These are phyloP conservation scores for Limenitis camilla DNA, from an alignment of 2,888 invertebrate species.

Conservation along the genomic window DNA sequence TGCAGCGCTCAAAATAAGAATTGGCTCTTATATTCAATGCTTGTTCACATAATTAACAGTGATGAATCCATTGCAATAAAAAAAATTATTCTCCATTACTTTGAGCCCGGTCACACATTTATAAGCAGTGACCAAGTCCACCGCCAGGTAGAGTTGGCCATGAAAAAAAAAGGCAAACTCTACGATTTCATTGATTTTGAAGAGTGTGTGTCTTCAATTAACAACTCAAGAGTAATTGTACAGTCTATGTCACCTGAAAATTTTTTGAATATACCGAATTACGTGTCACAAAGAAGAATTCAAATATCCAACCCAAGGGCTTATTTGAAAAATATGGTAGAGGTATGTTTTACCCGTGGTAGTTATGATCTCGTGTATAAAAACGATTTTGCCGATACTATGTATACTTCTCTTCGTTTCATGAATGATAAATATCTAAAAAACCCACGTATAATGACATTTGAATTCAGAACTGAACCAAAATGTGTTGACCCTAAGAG, in stretches of 20 bases:
- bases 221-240: constrained; percentile 16
- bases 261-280: constrained; percentile 24
- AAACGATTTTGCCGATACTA: constrained; percentile 6
- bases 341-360: constrained; percentile 19
- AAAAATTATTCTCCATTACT: constrained; percentile 21
- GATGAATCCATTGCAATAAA: constrained; percentile 19
- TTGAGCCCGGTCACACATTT: constrained; percentile 30
- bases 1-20: constrained; percentile 11
- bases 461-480: background rate
- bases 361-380: constrained; percentile 23
- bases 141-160: constrained; percentile 24
- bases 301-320: too few relatives aligned
- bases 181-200: background rate
- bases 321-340: too few relatives aligned
- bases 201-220: background rate
- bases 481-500: background rate
- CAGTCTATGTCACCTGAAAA: constrained; percentile 16
- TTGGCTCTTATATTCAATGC: constrained; percentile 23
- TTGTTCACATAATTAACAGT: constrained; percentile 25
- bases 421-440: background rate
- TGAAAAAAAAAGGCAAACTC: constrained; percentile 22
- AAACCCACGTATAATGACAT: background rate
- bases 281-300: constrained; percentile 24
- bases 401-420: background rate
- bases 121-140: constrained; percentile 27